Conservation (phyloP, 2,797 vertebrate genomes). For the Lerista edwardsae region DNA sequence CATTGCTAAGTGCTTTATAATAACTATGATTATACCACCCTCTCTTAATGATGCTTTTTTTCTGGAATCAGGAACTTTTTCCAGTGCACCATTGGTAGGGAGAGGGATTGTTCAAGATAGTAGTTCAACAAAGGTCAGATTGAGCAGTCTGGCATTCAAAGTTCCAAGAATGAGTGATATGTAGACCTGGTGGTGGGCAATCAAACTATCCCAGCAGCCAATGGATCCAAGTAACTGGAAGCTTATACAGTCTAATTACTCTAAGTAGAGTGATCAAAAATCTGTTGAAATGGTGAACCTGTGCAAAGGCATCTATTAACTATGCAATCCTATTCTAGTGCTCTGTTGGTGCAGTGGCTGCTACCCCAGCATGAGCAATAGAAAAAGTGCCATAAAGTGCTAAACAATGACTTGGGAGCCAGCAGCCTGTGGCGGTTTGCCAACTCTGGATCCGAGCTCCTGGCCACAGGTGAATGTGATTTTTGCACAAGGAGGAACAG, state of each 20-base stretch:
- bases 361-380: too few relatives aligned
- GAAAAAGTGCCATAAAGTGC: too few relatives aligned
- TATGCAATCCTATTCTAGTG: neutral
- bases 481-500: too few relatives aligned
- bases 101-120: conserved; percentile 52
- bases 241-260: conserved; percentile 12
- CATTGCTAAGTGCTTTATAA: conserved; percentile 71
- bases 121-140: conserved; percentile 50
- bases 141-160: conserved; percentile 11
- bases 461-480: too few relatives aligned
- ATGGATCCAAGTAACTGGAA: conserved; percentile 18
- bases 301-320: conserved; percentile 25
- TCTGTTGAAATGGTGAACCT: conserved; percentile 31
- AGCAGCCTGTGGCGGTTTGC: too few relatives aligned
- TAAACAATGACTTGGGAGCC: too few relatives aligned
- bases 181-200: conserved; percentile 21
- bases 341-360: too few relatives aligned
- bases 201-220: conserved; percentile 26
- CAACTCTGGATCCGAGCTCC: too few relatives aligned
- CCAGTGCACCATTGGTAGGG: conserved; percentile 50
- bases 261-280: conserved; percentile 36
- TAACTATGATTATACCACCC: conserved; percentile 68
- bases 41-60: conserved; percentile 41
- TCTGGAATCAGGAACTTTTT: conserved; percentile 55
- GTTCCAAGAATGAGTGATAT: conserved; percentile 13